Conservation (phyloP, 1,140 invertebrate species). For the Eueides isabella region DNA sequence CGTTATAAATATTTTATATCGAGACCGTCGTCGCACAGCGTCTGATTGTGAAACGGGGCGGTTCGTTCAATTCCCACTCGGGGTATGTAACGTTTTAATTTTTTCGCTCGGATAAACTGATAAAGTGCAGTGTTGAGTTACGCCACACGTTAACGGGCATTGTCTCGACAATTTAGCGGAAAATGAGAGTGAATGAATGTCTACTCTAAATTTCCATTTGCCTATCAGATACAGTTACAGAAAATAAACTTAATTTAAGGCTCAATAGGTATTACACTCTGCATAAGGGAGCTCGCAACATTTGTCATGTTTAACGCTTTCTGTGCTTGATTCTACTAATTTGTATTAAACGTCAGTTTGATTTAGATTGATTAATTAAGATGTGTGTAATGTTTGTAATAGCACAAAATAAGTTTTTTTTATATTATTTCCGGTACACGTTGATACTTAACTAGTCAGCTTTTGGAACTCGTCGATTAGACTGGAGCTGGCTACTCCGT, state of each 20-base stretch:
- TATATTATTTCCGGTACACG: constrained; percentile 22
- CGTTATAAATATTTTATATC: constrained; percentile 47
- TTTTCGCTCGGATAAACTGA: no score
- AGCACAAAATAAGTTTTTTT: constrained; percentile 28
- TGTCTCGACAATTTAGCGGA: no score
- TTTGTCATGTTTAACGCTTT: constrained; percentile 39
- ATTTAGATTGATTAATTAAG: constrained; percentile 5
- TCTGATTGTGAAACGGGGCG: no score
- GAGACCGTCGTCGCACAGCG: no score
- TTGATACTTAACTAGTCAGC: constrained; percentile 67
- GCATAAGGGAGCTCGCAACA: constrained; percentile 61
- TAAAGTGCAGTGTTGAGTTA: no score
- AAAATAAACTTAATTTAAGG: not conserved
- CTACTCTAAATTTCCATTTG: no score
- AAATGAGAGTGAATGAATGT: no score
- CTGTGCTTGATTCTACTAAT: not conserved
- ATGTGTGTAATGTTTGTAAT: not conserved
- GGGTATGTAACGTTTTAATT: no score
- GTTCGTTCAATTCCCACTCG: no score
- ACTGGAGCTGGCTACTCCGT: constrained; percentile 39
- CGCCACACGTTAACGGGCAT: no score
- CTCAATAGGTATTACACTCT: constrained; percentile 10
- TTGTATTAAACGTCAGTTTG: constrained; percentile 22
- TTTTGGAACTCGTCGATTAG: constrained; percentile 56
- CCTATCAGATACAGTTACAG: no score